Conservation (phyloP, 2,888 invertebrate species). For the Agrochola macilenta region DNA sequence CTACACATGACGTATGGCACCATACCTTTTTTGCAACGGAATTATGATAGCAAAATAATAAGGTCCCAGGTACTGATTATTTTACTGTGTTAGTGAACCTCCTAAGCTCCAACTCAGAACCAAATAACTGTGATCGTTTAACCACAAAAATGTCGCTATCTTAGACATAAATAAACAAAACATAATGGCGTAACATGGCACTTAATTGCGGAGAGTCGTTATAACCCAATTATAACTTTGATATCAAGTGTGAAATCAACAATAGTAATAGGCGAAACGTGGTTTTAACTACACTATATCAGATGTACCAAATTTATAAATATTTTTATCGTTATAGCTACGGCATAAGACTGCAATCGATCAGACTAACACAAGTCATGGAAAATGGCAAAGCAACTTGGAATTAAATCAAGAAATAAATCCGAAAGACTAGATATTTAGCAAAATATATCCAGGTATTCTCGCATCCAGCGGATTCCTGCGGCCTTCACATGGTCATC, state of each 20-base stretch:
- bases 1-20: no score
- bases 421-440: neutral
- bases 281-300: neutral
- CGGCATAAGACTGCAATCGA: neutral
- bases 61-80: no score
- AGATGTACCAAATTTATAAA: neutral
- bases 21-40: no score
- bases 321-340: neutral
- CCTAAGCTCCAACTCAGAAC: neutral
- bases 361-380: no score
- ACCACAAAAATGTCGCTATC: conserved; percentile 26
- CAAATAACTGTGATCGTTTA: neutral
- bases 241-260: conserved; percentile 51
- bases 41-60: no score
- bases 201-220: conserved; percentile 35
- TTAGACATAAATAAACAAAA: conserved; percentile 20
- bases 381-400: neutral
- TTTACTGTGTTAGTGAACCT: neutral
- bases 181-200: conserved; percentile 27
- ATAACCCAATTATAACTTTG: conserved; percentile 37
- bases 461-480: neutral
- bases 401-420: conserved; percentile 5
- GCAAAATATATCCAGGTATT: neutral
- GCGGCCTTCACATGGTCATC: no score
- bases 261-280: conserved; percentile 39